A percentile compares a stretch with the other conserved stretches of the same genome.
These are phyloP conservation scores for Apodemus sylvaticus DNA, from an alignment of 2,113 vertebrate species.

Conservation along the genomic window DNA sequence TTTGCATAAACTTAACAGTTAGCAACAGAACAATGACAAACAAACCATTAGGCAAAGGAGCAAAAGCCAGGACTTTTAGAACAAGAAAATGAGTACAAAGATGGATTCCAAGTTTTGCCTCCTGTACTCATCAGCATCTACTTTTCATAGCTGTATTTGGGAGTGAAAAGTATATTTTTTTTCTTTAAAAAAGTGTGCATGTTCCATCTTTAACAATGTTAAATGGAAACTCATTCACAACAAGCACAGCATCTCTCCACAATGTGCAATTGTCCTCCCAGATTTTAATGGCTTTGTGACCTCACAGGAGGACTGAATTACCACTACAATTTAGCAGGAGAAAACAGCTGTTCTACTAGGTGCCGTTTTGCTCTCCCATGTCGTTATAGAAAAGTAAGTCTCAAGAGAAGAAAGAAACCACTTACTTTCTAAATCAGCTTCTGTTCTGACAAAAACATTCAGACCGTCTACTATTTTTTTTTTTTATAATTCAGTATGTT, in stretches of 20 bases:
- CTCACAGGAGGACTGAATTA: slow-evolving; percentile 54
- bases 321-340: slow-evolving; percentile 50
- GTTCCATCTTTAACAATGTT: slow-evolving; percentile 12
- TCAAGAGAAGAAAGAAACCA: slow-evolving; percentile 64
- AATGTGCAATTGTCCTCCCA: slow-evolving; percentile 46
- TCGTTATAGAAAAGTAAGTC: slow-evolving; percentile 47
- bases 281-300: slow-evolving; percentile 48
- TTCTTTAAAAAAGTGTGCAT: background rate
- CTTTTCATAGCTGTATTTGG: slow-evolving; percentile 47
- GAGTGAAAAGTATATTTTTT: background rate
- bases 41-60: background rate
- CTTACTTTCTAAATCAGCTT: slow-evolving; percentile 60
- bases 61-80: slow-evolving; percentile 50
- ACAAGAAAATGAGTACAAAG: slow-evolving; percentile 56
- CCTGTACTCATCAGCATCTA: slow-evolving; percentile 14
- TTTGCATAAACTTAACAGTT: slow-evolving; percentile 37
- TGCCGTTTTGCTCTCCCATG: background rate
- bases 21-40: slow-evolving; percentile 39
- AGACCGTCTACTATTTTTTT: background rate
- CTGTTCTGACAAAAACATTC: slow-evolving; percentile 11
- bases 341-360: slow-evolving; percentile 47
- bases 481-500: background rate
- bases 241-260: background rate
- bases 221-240: slow-evolving; percentile 49
- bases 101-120: slow-evolving; percentile 38